These are phyloP conservation scores for Solea senegalensis DNA, from an alignment of 2,113 vertebrate species.

Conservation along the genomic window DNA sequence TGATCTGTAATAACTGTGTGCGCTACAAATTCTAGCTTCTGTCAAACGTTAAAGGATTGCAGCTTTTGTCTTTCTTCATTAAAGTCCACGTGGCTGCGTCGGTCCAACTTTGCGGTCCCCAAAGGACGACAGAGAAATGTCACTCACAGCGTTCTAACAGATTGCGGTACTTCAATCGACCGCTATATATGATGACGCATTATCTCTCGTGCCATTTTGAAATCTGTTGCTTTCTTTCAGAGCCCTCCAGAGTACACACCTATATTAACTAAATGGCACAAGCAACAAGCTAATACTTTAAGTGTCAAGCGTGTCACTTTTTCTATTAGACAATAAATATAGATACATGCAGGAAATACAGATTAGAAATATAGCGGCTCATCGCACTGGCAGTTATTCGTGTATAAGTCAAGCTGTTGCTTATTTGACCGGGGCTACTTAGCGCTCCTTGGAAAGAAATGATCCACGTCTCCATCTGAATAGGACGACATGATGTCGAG, in stretches of 20 bases:
- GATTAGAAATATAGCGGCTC: slow-evolving; percentile 37
- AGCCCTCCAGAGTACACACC: slow-evolving; percentile 40
- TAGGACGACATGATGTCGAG: slow-evolving; percentile 69
- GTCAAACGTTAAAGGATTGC: slow-evolving; percentile 47
- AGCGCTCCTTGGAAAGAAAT: slow-evolving; percentile 67
- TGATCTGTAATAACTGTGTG: slow-evolving; percentile 10
- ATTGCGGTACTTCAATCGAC: slow-evolving; percentile 68
- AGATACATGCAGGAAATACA: slow-evolving; percentile 7
- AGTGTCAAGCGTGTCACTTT: slow-evolving; percentile 23
- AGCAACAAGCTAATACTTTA: slow-evolving; percentile 21
- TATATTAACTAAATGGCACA: slow-evolving; percentile 33
- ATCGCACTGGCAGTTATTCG: slow-evolving; percentile 69
- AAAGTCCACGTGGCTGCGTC: slow-evolving; percentile 60
- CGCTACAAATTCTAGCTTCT: slow-evolving; percentile 35
- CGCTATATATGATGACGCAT: slow-evolving; percentile 39
- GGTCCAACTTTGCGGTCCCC: slow-evolving; percentile 46
- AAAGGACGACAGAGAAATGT: slow-evolving; percentile 69
- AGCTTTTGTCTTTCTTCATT: slow-evolving; percentile 64
- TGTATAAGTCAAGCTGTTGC: slow-evolving; percentile 72
- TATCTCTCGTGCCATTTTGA: slow-evolving; percentile 36
- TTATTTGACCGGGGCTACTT: slow-evolving; percentile 70
- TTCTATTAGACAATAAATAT: slow-evolving; percentile 21
- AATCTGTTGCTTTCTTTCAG: slow-evolving; percentile 38
- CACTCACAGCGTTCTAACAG: slow-evolving; percentile 68
- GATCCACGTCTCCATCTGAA: slow-evolving; percentile 67